Percentiles rank a stretch among this genome's conserved stretches.
Evolutionary conservation across 2,113 vertebrate species (phyloP).

Genomic region (Suncus etruscus): DNA sequence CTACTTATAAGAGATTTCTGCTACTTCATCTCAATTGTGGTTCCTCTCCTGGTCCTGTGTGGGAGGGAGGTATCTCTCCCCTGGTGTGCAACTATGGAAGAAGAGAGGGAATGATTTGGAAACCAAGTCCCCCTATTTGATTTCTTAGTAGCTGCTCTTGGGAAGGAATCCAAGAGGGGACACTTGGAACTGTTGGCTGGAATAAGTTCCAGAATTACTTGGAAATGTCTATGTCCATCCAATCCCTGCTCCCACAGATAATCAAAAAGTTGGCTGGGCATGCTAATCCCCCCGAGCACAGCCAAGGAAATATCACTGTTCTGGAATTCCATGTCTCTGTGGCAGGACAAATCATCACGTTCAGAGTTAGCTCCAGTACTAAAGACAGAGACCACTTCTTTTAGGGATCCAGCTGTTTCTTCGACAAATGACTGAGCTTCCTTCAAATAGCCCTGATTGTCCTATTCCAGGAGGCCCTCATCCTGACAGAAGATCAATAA

Average conservation of each 20-base stretch:
- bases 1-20: neutral
- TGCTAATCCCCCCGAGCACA: conserved; percentile 30
- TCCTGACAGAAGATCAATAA: neutral
- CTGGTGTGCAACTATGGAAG: neutral
- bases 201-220: conserved; percentile 45
- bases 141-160: conserved; percentile 44
- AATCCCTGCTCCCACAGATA: conserved; percentile 51
- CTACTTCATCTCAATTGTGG: neutral
- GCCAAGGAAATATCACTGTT: conserved; percentile 64
- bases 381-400: neutral
- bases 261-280: conserved; percentile 64
- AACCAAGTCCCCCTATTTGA: conserved; percentile 1
- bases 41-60: neutral
- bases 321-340: conserved; percentile 53
- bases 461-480: neutral
- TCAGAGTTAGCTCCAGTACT: neutral
- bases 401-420: neutral
- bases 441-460: neutral
- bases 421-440: neutral
- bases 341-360: neutral
- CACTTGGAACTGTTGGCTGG: neutral
- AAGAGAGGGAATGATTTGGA: conserved; percentile 6
- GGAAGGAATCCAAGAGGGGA: conserved; percentile 45
- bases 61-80: neutral
- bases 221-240: conserved; percentile 55